A percentile compares a stretch with the other conserved stretches of the same genome.
Evolutionary conservation across 2,797 vertebrate species (phyloP).

Genomic region (Falco berigora): DNA sequence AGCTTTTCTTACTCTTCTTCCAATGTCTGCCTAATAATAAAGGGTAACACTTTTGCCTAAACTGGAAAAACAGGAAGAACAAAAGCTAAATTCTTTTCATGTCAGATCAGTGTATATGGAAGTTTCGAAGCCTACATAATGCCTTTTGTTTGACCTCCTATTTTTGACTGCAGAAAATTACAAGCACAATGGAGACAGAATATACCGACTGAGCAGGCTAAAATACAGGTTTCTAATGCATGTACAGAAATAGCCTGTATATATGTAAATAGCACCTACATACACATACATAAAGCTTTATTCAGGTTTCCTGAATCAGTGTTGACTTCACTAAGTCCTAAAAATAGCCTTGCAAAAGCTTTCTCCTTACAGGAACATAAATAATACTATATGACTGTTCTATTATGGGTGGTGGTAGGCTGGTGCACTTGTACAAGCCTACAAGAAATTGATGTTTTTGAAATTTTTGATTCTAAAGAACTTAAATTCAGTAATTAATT

Average conservation of each 20-base stretch:
- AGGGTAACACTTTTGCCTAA: neutral
- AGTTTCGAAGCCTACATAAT: neutral
- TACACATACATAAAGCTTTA: neutral
- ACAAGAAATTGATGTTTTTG: neutral
- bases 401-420: neutral
- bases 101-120: neutral
- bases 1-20: neutral
- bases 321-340: neutral
- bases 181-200: neutral
- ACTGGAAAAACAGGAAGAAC: neutral
- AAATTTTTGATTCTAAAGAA: neutral
- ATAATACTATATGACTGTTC: neutral
- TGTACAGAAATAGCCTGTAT: neutral
- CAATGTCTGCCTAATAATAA: neutral
- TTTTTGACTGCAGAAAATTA: neutral
- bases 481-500: neutral
- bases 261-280: constrained; percentile 2
- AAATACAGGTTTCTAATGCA: neutral
- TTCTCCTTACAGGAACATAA: neutral
- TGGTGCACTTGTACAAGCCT: neutral
- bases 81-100: neutral
- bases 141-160: neutral
- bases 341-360: constrained; percentile 19
- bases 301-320: neutral
- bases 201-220: neutral